Evolutionary conservation across 2,113 vertebrate species (phyloP), one percentile per base, ranked within the genome.

Genomic region (Dromiciops gliroides): DNA sequence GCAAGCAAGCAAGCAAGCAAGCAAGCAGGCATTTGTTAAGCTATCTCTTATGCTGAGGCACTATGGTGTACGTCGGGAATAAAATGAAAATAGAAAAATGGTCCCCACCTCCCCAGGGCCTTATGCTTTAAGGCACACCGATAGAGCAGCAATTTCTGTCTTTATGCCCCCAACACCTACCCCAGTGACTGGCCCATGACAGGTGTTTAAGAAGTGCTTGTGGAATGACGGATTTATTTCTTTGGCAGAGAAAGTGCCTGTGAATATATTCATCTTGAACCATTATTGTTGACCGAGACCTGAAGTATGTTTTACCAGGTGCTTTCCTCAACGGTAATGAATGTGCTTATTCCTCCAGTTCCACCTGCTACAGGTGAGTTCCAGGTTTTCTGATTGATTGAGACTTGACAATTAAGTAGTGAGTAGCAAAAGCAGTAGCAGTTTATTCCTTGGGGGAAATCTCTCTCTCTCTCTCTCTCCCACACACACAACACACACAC

Each of bases 371-470:
- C 83, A 75, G 67, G 95, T 89, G 92, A 89, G 49, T 51, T 6
- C 75, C 50, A 89, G 48, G 89, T 48, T 67, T 50, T 67, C 50
- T 90, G 93, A 83, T 14, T 91, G 93, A 93, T 48, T 37, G 95
- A 97, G 91, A 44, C 75, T 23, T 91, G 93, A 92, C 94, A 97
- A 95, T 97, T 96, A 92, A 51, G 90, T 49, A 52, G 51, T 91
- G 96, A 88, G 93, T 51, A 75, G 91, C 49, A 91, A 90, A 97
- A 88, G 93, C 50, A 75, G 90, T 44, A 91, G 91, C 91, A 94
- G 51, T 52, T 51, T 22, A 8, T 48, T 44, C 93, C 97, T 48
- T 8, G 48, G 2, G 89, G 93, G 94, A 95, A 5, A 19, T 49
- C 90, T 52, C 51, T 50, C 50, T 7, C 50, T 50, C 50, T 50